These are phyloP conservation scores for Romanogobio albipinnatus DNA, from an alignment of 2,113 vertebrate genomes.

Conservation along the genomic window DNA sequence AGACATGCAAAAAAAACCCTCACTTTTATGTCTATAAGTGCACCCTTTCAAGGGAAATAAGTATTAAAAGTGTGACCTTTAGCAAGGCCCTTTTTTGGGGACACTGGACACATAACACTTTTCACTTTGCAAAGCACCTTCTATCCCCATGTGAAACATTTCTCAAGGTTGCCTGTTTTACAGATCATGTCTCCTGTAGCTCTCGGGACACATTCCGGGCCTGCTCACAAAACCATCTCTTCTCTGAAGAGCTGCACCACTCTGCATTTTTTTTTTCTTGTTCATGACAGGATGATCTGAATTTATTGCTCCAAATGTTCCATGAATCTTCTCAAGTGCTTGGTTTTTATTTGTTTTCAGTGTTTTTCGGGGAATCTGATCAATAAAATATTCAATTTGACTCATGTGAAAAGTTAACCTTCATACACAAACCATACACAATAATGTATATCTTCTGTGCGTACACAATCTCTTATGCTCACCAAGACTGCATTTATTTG, in stretches of 20 bases:
- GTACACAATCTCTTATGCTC: not conserved
- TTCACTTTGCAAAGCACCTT: slow-evolving; percentile 35
- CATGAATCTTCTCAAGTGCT: not conserved
- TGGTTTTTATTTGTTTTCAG: not conserved
- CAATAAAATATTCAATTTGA: not conserved
- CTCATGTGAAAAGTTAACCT: too few species aligned
- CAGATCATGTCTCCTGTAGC: slow-evolving; percentile 28
- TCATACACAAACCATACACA: too few species aligned
- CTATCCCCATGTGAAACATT: slow-evolving; percentile 32
- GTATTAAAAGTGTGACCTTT: slow-evolving; percentile 16
- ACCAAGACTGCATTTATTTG: not conserved
- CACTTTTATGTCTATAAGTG: not conserved
- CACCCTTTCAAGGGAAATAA: slow-evolving; percentile 1
- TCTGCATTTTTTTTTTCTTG: slow-evolving; percentile 14
- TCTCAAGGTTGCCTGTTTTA: slow-evolving; percentile 48
- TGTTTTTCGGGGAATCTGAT: not conserved
- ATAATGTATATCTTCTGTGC: too few species aligned
- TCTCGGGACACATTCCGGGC: slow-evolving; percentile 43
- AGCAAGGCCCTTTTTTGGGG: slow-evolving; percentile 1
- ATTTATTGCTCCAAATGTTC: slow-evolving; percentile 16
- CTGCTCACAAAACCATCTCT: slow-evolving; percentile 29
- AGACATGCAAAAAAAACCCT: not conserved
- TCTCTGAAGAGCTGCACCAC: slow-evolving; percentile 29
- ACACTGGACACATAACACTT: not conserved
- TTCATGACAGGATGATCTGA: slow-evolving; percentile 16